Evolutionary conservation across 2,113 vertebrate genomes (phyloP), one percentile per base, ranked within the genome.

Genomic region (Carollia perspicillata): DNA sequence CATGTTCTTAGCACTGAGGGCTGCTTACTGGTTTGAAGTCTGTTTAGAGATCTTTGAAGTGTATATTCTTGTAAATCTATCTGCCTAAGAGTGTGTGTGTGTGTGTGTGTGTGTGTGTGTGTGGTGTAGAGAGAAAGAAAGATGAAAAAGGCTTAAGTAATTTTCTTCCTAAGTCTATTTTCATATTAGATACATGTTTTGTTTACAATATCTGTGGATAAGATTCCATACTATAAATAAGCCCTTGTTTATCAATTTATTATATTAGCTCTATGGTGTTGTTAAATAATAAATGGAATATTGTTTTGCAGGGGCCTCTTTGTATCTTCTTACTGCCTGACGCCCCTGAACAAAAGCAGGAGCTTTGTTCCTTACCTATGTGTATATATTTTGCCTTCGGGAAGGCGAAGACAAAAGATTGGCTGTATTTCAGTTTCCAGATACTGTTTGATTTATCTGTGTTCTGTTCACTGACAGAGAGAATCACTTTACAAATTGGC

Each of bases 401-500:
- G 30, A 53, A 2, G 58, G 13, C 42, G 90, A 58, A 93, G 8
- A 92, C 2, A 60, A 66, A 89, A 81, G 16, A 60, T 35, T 81
- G 40, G 5, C 10, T 77, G 20, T 26, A 20, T 78, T 92, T 92
- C 40, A 14, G 84, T 81, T 77, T 55, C 17, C 3, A 13, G 37
- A 55, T 51, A 69, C 40, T 87, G 22, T 78, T 94, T 88, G 55
- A 93, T 69, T 91, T 97, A 55, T 83, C 60, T 89, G 51, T 6
- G 16, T 66, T 95, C 20, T 93, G 7, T 92, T 83, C 55, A 85
- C 16, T 49, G 71, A 94, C 30, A 49, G 37, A 77, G 22, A 88
- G n/a, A 79, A 96, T 94, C 33, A 60, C 16, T 94, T 95, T 93
- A 66, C 33, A 89, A 69, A 91, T 72, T 95, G 92, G 18, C 69